Evolutionary conservation across 2,113 vertebrate genomes (phyloP).

Genomic region (Phylloscopus trochilus): DNA sequence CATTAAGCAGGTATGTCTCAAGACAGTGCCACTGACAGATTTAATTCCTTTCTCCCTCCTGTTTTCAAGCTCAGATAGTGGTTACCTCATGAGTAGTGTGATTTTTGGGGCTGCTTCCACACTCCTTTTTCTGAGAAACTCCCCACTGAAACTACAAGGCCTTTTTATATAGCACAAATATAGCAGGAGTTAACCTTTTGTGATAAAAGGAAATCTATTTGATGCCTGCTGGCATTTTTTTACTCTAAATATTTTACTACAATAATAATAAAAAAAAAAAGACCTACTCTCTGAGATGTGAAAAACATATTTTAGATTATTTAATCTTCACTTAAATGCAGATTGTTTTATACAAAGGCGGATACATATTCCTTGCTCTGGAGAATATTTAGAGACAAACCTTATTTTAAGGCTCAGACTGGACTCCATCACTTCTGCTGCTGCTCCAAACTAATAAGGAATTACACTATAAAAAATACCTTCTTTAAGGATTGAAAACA

Average conservation of each 20-base stretch:
- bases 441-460: not conserved
- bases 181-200: not conserved
- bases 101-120: not conserved
- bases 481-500: not conserved
- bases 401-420: not conserved
- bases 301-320: not conserved
- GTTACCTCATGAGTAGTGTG: not conserved
- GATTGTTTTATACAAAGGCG: not conserved
- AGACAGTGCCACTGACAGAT: not conserved
- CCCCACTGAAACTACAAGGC: not conserved
- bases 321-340: not conserved
- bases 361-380: not conserved
- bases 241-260: not conserved
- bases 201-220: not conserved
- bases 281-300: not conserved
- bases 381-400: not conserved
- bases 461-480: not conserved
- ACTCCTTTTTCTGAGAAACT: not conserved
- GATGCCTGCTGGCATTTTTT: not conserved
- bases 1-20: not conserved
- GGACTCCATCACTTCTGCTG: not conserved
- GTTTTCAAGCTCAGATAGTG: not conserved
- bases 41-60: constrained; percentile 7
- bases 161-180: not conserved
- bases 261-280: not conserved